Evolutionary conservation across 2,113 vertebrate species (phyloP).

Genomic region (Poecile atricapillus): DNA sequence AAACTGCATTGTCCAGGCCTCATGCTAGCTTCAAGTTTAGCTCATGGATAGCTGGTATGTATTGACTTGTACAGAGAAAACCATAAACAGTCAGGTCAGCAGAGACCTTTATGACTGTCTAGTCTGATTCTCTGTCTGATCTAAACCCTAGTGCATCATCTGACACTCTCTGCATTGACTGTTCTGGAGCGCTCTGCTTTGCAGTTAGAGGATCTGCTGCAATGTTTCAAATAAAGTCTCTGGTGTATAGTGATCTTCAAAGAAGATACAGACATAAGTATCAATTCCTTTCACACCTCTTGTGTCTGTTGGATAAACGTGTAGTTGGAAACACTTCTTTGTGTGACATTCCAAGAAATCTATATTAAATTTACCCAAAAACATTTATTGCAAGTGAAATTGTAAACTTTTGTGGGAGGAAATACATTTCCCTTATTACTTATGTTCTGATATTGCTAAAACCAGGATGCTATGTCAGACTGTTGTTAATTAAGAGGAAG

Average conservation of each 20-base stretch:
- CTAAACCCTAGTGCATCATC: background rate
- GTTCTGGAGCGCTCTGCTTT: background rate
- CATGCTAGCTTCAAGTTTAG: background rate
- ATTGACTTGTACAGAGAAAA: background rate
- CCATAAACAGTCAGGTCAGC: background rate
- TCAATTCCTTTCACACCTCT: background rate
- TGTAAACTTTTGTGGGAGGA: background rate
- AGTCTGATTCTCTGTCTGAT: background rate
- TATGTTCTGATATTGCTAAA: background rate
- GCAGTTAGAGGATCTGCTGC: background rate
- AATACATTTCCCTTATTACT: background rate
- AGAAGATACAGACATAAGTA: background rate
- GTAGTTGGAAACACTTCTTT: background rate
- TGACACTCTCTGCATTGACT: background rate
- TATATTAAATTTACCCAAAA: background rate
- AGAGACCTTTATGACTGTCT: background rate
- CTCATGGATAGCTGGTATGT: background rate
- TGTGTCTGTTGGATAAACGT: background rate
- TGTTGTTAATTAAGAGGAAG: background rate
- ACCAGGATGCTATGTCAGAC: background rate
- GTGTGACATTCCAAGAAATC: background rate
- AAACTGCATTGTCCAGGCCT: background rate
- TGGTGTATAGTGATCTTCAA: background rate
- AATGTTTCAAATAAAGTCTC: background rate
- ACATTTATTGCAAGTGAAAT: background rate